These are phyloP conservation scores for Coracias cyanogaster DNA, from an alignment of 2,797 vertebrate species.

Conservation along the genomic window DNA sequence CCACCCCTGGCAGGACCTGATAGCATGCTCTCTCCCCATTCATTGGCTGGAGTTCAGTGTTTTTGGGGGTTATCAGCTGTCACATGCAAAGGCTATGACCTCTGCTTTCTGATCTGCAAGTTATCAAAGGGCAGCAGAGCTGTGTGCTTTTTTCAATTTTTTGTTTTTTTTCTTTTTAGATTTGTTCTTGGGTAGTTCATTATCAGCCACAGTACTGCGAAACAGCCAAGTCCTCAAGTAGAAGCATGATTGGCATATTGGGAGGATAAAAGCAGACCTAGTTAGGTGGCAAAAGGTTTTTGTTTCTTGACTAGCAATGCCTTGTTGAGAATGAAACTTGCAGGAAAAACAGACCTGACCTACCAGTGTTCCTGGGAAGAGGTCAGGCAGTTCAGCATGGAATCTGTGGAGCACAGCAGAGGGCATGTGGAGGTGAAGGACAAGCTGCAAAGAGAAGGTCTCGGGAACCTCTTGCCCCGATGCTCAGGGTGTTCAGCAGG, in stretches of 20 bases:
- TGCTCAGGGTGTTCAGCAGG: background rate
- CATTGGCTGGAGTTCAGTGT: background rate
- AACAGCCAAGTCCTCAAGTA: background rate
- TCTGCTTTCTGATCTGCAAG: slow-evolving; percentile 4
- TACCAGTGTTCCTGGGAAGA: background rate
- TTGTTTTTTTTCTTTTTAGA: background rate
- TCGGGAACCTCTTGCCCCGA: accelerated
- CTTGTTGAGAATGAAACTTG: background rate
- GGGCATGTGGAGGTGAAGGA: background rate
- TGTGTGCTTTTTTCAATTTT: background rate
- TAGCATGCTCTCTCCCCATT: background rate
- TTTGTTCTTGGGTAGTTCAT: background rate
- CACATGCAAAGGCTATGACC: background rate
- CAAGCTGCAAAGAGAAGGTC: background rate
- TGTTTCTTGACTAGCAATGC: background rate
- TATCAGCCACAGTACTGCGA: background rate
- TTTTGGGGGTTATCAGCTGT: background rate
- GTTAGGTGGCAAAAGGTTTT: background rate
- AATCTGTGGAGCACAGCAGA: background rate
- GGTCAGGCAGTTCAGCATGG: background rate
- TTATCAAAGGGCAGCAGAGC: background rate
- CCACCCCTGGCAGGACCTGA: background rate
- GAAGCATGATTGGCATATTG: background rate
- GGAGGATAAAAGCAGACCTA: background rate
- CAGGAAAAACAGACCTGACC: background rate